Evolutionary conservation across 2,113 vertebrate genomes (phyloP), one percentile per base, ranked within the genome.

Genomic region (Ivindomyrus marchei): DNA sequence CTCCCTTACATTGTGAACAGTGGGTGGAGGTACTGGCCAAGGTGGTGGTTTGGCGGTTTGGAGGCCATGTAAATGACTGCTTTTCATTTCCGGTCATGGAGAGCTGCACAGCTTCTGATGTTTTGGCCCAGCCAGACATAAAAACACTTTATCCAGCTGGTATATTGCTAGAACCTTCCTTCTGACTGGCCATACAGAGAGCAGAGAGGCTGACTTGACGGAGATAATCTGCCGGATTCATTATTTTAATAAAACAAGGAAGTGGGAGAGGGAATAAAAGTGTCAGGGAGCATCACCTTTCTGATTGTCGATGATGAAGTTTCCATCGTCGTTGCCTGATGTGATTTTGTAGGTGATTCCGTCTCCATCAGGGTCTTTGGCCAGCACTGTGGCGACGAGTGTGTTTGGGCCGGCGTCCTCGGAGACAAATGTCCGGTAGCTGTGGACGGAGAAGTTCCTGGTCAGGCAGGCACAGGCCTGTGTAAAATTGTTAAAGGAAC

Each of bases 361-460:
- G 53, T 98, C 97, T 15, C 97, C 97, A 89, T 98, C 97, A 0
- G 97, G 96, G 90, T 98, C 97, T 89, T 97, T 96, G 7, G 97
- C 97, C 91, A 96, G 94, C 80, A 98, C 97, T 0, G 97, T 96
- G 53, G 97, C 97, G 49, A 98, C 95, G 52, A 98, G 90, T 0
- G 97, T 97, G 94, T 97, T 97, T 52, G 97, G 97, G 0, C 97
- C 97, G 0, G 97, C 97, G 21, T 98, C 97, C 93, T 98, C 97
- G 0, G 97, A 97, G 90, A 98, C 97, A 88, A 98, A 98, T 0
- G 97, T 97, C 89, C 96, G 95, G 93, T 98, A 98, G 90, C 97
- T 98, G 93, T 92, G 89, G 19, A 91, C 42, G 90, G 10, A 88
- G 85, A 89, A 58, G 91, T n/a, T 42, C 53, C 19, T 2, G 52